Percentiles rank a stretch among this genome's conserved stretches.
Conservation (phyloP, 2,888 invertebrate genomes). For the Heliconius ethilla region DNA sequence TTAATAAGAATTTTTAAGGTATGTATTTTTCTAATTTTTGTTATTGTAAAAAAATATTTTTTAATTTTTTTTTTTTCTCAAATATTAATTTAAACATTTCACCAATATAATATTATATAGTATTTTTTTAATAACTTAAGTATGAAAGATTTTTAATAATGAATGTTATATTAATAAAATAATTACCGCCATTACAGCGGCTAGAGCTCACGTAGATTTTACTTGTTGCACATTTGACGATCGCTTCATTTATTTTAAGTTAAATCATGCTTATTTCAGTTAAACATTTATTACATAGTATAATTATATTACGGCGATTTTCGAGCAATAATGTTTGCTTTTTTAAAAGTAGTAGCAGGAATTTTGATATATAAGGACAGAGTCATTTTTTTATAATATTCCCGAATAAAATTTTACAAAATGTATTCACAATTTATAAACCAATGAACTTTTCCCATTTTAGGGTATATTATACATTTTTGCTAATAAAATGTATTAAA, state of each 20-base stretch:
- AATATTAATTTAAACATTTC: background rate
- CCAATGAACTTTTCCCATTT: no score
- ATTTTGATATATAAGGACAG: no score
- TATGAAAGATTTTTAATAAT: background rate
- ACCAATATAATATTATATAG: background rate
- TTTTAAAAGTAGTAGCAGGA: no score
- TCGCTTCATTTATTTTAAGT: slow-evolving; percentile 40
- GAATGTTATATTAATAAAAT: slow-evolving; percentile 34
- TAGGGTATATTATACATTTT: no score
- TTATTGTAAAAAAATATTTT: background rate
- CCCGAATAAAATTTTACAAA: background rate
- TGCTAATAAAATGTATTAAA: no score
- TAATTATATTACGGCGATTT: background rate
- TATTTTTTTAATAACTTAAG: background rate
- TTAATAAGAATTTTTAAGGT: slow-evolving; percentile 35
- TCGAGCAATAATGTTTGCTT: background rate
- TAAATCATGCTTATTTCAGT: background rate
- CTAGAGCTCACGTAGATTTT: slow-evolving; percentile 49
- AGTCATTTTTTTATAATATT: background rate
- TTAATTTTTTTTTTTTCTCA: background rate
- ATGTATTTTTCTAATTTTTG: slow-evolving; percentile 22
- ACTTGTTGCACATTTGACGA: slow-evolving; percentile 65
- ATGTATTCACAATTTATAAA: background rate
- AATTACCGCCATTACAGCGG: slow-evolving; percentile 37
- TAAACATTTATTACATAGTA: background rate